Conservation (phyloP, 2,888 invertebrate species). For the Epistrophella euchroma region DNA sequence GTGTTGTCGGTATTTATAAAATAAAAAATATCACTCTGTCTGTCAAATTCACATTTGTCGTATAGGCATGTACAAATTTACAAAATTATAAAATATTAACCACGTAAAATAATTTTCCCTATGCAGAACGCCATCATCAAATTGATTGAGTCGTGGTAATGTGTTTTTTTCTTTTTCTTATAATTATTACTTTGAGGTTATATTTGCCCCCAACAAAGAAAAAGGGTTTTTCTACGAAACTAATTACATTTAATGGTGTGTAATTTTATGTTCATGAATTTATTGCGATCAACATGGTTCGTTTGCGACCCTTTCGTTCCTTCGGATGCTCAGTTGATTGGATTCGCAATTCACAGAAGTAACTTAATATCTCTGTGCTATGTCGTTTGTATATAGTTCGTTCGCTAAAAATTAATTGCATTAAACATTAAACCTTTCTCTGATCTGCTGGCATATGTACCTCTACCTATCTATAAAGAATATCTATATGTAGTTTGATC, state of each 20-base stretch:
- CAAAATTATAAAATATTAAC: not conserved
- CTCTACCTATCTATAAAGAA: not conserved
- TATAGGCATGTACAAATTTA: too few relatives aligned
- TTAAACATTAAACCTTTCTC: slow-evolving; percentile 37
- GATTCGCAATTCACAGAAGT: slow-evolving; percentile 18
- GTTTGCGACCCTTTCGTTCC: slow-evolving; percentile 6
- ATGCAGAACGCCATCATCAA: not conserved
- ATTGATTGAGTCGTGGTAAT: not conserved
- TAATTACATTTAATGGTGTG: slow-evolving; percentile 40
- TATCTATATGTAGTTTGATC: not conserved
- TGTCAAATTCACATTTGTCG: slow-evolving; percentile 4
- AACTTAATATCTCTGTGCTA: slow-evolving; percentile 16
- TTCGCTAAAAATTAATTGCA: slow-evolving; percentile 38
- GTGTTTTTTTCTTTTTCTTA: slow-evolving; percentile 4
- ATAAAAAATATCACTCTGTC: too few relatives aligned
- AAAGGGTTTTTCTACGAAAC: slow-evolving; percentile 23
- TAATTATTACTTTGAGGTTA: slow-evolving; percentile 29
- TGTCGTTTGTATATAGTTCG: not conserved
- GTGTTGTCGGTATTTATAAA: slow-evolving; percentile 2
- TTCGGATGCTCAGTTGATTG: slow-evolving; percentile 21
- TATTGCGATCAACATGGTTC: slow-evolving; percentile 39
- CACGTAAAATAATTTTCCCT: not conserved
- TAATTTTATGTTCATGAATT: slow-evolving; percentile 41
- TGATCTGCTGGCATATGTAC: slow-evolving; percentile 18
- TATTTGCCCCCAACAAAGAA: not conserved